Evolutionary conservation across 2,113 vertebrate species (phyloP).

Genomic region (Varanus salvator): DNA sequence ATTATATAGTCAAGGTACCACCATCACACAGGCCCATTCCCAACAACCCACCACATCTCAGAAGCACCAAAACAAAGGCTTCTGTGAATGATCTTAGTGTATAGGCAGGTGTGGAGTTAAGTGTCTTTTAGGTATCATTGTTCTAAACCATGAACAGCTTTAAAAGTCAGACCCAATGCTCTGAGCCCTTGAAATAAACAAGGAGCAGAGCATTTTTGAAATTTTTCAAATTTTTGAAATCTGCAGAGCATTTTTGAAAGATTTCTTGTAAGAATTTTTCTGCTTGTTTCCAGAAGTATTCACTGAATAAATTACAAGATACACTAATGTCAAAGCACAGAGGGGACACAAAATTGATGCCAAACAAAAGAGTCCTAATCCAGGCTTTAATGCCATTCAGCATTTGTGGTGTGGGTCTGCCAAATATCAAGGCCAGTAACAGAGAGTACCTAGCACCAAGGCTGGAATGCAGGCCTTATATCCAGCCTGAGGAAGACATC

Average conservation of each 20-base stretch:
- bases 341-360: not conserved
- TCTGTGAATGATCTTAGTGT: not conserved
- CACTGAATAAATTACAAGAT: not conserved
- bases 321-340: not conserved
- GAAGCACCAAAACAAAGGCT: too few species aligned
- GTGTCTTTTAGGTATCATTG: not conserved
- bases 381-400: not conserved
- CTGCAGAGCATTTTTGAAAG: not conserved
- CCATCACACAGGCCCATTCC: not conserved
- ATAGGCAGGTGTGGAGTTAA: not conserved
- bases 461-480: not conserved
- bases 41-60: not conserved
- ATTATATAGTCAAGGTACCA: not conserved
- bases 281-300: not conserved
- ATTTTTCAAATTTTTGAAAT: not conserved
- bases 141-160: not conserved
- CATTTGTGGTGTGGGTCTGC: not conserved
- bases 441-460: not conserved
- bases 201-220: not conserved
- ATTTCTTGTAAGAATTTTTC: not conserved
- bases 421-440: not conserved
- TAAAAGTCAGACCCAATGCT: not conserved
- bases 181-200: not conserved
- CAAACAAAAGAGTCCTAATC: conserved; percentile 12
- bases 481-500: not conserved